Base-by-base conservation (phyloP, 1,140 invertebrate species). In the Xylocopa sonorina region DNA sequence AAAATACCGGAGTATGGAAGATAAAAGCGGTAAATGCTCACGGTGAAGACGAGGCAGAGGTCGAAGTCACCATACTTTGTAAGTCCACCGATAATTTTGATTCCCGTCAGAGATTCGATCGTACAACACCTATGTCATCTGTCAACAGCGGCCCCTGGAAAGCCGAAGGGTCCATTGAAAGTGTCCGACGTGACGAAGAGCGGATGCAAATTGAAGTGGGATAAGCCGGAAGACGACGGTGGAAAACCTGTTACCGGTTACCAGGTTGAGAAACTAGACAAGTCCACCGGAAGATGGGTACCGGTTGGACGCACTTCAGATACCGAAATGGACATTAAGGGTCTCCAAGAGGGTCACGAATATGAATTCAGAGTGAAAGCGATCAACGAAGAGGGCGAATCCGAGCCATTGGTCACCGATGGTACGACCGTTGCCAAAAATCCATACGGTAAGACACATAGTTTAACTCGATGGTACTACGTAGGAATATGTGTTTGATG, bases 301-400 rank as follows among this genome's bases (percentile, higher is more conserved):
- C 97, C 98, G 32, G 97, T 98, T 63, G 98, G 97, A 75, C 95
- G 97, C 66, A 96, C 96, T 12, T 95, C 95, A 84, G 97, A 98
- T 86, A 96, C 97, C 0, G 97, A 98, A 93, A 96, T 97, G 94
- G 97, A 98, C 84, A 95, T 99, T 43, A 97, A 97, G 88, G 98
- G 98, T 60, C 94, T 99, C 58, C 96, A 97, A 88, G 97, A 98
- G 91, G 98, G 98, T 29, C 97, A 99, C 90, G 97, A 98, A 88
- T 99, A 99, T 92, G 96, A 98, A 91, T 99, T 99, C 94, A 95
- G 98, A 82, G 98, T 99, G 0, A 98, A 97, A 89, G 99, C 99
- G n/a, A 95, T 99, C 58, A 99, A 99, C 89, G 97, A 98, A 66
- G 98, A 99, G 93, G 99, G 99, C 5, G 98, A 99, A 93, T 99